Evolutionary conservation across 35 echinoderm and acorn worm genomes (phyloP), one percentile per base, ranked within the genome.

Genomic region (Ophioderma brevispina): DNA sequence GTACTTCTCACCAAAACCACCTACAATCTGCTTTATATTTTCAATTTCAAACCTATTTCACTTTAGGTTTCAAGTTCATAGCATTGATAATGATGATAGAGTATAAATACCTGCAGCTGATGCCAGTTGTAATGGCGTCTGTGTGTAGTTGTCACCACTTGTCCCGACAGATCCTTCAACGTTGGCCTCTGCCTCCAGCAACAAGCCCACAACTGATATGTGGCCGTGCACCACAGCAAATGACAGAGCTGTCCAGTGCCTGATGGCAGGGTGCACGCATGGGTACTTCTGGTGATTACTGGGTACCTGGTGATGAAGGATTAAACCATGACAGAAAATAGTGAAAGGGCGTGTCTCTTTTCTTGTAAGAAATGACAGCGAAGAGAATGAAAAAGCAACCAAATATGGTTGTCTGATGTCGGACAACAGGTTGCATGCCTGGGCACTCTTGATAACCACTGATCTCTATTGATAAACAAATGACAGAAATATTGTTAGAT

Each of bases 171-270:
- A 91, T 31, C 59, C 59, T 30, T 70, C 59, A 25, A 70, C 59
- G 28, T 30, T 70, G 23, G 23, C 33, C 28, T 21, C 59, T 4
- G 59, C 59, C 59, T 70, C 59, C 59, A 70, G 59, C 59, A 70
- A 70, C 28, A 70, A 70, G 59, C 59, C 59, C 33, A 84, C 90
- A 35, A 98, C 85, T 32, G 93, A 64, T 36, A 87, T 87, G 38
- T 98, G 87, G 40, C 91, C 84, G 38, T 95, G 87, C 31, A 85
- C 84, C 15, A 92, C 93, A 43, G 96, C 96, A 88, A 98, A 95
- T 8, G 96, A 95, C 0, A 98, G 87, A 39, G 96, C 96, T 70
- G 96, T 98, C 96, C 96, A 98, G 75, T 95, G 87, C 84, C 93
- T 92, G 59, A 98, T 91, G 36, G 96, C 88, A 2, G 96, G 93